Conservation (phyloP, 2,888 invertebrate genomes). For the Apodemia mormo region DNA sequence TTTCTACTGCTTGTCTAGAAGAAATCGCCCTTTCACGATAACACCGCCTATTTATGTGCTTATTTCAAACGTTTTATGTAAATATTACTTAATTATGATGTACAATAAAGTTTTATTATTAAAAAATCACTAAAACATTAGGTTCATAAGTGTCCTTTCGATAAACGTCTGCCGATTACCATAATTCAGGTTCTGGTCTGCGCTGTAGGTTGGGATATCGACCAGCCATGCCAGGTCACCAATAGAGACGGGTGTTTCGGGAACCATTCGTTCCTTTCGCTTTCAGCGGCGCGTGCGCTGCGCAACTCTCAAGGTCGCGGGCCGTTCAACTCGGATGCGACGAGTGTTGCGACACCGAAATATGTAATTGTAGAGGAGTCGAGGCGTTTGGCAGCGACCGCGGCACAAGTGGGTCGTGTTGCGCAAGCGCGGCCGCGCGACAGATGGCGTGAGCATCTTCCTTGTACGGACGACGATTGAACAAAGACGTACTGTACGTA, state of each 20-base stretch:
- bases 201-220: not conserved
- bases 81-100: no score
- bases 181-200: not conserved
- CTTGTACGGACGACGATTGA: constrained; percentile 57
- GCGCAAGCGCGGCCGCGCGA: constrained; percentile 69
- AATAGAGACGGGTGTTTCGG: constrained; percentile 38
- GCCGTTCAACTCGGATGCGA: constrained; percentile 82
- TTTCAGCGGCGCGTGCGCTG: constrained; percentile 73
- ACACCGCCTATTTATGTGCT: no score
- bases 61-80: no score
- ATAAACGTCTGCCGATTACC: not conserved
- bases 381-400: constrained; percentile 77
- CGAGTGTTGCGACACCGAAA: constrained; percentile 78
- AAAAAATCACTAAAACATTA: not conserved
- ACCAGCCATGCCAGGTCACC: not conserved
- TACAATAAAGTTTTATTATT: not conserved
- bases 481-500: constrained; percentile 29
- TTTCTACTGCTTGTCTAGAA: no score
- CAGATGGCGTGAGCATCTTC: constrained; percentile 77
- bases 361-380: constrained; percentile 80
- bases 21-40: no score
- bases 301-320: constrained; percentile 78
- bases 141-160: not conserved
- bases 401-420: constrained; percentile 75
- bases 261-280: constrained; percentile 69